phyloP scores from a whole-genome alignment of 2,113 vertebrate species.

The Anarrhichthys ocellatus region DNA sequence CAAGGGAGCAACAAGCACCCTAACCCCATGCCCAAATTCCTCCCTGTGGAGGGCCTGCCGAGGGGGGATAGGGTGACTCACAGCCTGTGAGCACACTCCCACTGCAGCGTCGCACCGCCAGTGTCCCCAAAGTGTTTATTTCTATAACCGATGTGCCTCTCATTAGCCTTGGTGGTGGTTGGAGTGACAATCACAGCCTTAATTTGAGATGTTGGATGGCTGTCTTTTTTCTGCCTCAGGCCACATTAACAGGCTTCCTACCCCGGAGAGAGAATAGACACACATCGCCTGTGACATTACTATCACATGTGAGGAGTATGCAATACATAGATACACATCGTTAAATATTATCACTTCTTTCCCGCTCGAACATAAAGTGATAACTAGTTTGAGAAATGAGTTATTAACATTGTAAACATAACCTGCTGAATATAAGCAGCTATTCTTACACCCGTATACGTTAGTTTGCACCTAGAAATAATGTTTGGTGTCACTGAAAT shows the following conservation, averaged over 20 bases:
- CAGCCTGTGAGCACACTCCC: constrained; percentile 76
- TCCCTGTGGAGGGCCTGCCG: constrained; percentile 72
- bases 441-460: constrained; percentile 29
- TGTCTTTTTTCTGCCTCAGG: constrained; percentile 65
- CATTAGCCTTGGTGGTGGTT: constrained; percentile 72
- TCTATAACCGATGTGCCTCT: constrained; percentile 78
- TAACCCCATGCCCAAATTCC: constrained; percentile 74
- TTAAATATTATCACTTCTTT: constrained; percentile 23
- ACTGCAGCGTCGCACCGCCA: constrained; percentile 63
- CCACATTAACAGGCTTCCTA: constrained; percentile 76
- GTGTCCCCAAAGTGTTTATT: constrained; percentile 76
- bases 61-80: constrained; percentile 76
- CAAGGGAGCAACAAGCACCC: constrained; percentile 71
- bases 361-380: background rate
- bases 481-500: constrained; percentile 3
- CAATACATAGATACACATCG: constrained; percentile 11
- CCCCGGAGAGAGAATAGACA: constrained; percentile 49
- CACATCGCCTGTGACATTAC: constrained; percentile 50
- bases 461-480: constrained; percentile 13
- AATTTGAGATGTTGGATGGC: constrained; percentile 77
- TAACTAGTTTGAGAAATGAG: background rate
- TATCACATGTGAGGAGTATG: constrained; percentile 38
- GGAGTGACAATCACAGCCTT: constrained; percentile 79
- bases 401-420: constrained; percentile 29
- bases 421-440: constrained; percentile 21